A percentile compares a stretch with the other conserved stretches of the same genome.
Evolutionary conservation across 37 sponge, comb jelly and placozoan genomes (phyloP).

Genomic region (Bolinopsis microptera): DNA sequence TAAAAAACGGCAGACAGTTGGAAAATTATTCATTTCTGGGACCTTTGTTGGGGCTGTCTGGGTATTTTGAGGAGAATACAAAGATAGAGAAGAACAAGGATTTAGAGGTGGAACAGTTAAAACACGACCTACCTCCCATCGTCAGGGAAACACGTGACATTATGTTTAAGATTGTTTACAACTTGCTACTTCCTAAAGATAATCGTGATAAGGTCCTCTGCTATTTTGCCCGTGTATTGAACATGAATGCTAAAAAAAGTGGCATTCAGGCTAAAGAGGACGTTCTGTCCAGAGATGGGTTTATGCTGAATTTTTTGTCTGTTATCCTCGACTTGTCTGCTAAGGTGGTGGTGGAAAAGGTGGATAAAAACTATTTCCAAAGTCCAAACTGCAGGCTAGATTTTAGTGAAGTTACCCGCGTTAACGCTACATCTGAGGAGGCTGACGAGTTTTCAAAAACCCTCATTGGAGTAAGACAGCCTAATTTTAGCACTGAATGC

Average conservation of each 20-base stretch:
- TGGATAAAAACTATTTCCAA: slow-evolving; percentile 68
- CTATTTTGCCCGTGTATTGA: slow-evolving; percentile 71
- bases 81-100: slow-evolving; percentile 25
- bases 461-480: slow-evolving; percentile 40
- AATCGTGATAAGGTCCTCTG: slow-evolving; percentile 68
- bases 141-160: not conserved
- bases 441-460: not conserved
- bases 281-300: slow-evolving; percentile 70
- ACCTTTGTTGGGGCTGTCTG: slow-evolving; percentile 19
- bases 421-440: slow-evolving; percentile 31
- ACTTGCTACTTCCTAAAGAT: slow-evolving; percentile 72
- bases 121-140: slow-evolving; percentile 7
- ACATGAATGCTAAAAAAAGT: slow-evolving; percentile 68
- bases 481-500: slow-evolving; percentile 93
- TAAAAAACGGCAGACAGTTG: slow-evolving; percentile 30
- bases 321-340: slow-evolving; percentile 77
- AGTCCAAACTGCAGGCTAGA: not conserved
- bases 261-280: slow-evolving; percentile 49
- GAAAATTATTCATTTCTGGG: slow-evolving; percentile 64
- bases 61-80: slow-evolving; percentile 15
- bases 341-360: slow-evolving; percentile 75
- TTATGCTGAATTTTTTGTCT: slow-evolving; percentile 77
- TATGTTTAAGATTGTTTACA: slow-evolving; percentile 69
- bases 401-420: slow-evolving; percentile 35
- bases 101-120: not conserved